Percentiles rank a stretch among this genome's conserved stretches.
phyloP scores from a whole-genome alignment of 2,888 invertebrate genomes.

The Drosophila anomelani region DNA sequence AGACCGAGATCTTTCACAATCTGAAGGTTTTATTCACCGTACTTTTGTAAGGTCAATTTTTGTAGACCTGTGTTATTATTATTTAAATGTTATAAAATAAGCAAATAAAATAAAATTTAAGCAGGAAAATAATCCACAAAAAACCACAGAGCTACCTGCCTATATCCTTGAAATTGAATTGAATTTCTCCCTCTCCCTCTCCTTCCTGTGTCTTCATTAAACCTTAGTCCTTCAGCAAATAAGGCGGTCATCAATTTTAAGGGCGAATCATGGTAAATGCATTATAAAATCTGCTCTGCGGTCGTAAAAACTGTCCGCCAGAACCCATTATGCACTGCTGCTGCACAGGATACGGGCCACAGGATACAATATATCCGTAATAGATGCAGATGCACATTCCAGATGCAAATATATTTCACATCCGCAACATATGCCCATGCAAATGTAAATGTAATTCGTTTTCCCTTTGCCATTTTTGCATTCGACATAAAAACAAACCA shows the following conservation, averaged over 20 bases:
- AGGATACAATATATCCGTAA: conserved; percentile 11
- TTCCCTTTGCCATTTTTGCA: conserved; percentile 5
- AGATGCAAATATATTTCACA: conserved; percentile 2
- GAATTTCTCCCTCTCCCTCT: too few relatives aligned
- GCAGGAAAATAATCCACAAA: background rate
- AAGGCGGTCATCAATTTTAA: background rate
- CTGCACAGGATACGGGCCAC: background rate
- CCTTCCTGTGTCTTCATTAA: too few relatives aligned
- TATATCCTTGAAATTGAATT: background rate
- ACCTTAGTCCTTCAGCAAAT: background rate
- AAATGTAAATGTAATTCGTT: conserved; percentile 21
- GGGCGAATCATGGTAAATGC: background rate
- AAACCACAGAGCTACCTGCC: background rate
- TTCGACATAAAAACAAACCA: background rate
- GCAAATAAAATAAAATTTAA: background rate
- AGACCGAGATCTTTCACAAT: too few relatives aligned
- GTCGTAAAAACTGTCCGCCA: conserved; percentile 15
- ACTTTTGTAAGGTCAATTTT: too few relatives aligned
- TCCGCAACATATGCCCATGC: conserved; percentile 1
- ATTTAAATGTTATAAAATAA: background rate
- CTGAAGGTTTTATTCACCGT: too few relatives aligned
- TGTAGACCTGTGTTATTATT: too few relatives aligned
- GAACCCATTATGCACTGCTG: conserved; percentile 12
- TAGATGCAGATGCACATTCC: conserved; percentile 7
- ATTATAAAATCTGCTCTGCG: background rate